These are phyloP conservation scores for Nomada lathburiana DNA, from an alignment of 2,888 invertebrate genomes.

Conservation along the genomic window DNA sequence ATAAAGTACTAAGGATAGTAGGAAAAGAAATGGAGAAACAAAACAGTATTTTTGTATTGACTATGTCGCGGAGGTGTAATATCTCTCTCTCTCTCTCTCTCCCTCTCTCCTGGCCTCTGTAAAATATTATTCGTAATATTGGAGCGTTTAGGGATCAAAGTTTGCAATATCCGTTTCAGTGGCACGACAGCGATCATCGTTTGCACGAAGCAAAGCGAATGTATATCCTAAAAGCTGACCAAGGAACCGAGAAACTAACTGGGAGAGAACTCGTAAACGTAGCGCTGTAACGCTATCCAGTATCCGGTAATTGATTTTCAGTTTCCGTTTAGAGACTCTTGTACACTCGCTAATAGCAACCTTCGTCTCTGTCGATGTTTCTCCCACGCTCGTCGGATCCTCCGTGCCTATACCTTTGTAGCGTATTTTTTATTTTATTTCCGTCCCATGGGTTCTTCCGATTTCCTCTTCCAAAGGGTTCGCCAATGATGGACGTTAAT, in stretches of 20 bases:
- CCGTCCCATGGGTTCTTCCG: slow-evolving; percentile 13
- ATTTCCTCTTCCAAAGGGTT: slow-evolving; percentile 15
- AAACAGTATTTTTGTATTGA: slow-evolving; percentile 82
- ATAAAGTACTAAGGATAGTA: slow-evolving; percentile 72
- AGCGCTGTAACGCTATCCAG: too few species aligned
- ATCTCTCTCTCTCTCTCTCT: slow-evolving; percentile 11
- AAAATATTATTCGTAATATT: slow-evolving; percentile 63
- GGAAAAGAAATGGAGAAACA: slow-evolving; percentile 76
- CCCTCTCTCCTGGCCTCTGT: slow-evolving; percentile 24
- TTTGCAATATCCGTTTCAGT: slow-evolving; percentile 41
- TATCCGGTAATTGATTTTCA: too few species aligned
- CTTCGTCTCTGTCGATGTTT: too few species aligned
- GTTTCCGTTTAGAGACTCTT: too few species aligned
- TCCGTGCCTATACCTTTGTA: too few species aligned
- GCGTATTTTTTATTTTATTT: not conserved
- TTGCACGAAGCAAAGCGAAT: slow-evolving; percentile 19
- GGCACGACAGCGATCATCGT: slow-evolving; percentile 36
- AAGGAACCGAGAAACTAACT: not conserved
- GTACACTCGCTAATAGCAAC: too few species aligned
- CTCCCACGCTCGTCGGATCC: too few species aligned
- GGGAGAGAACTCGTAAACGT: too few species aligned
- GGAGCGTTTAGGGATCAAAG: slow-evolving; percentile 58
- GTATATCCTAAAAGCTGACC: not conserved
- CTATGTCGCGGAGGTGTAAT: slow-evolving; percentile 42
- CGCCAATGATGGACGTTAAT: not conserved